These are phyloP conservation scores for Cylloceria caligata DNA, from an alignment of 2,888 invertebrate species.

Conservation along the genomic window DNA sequence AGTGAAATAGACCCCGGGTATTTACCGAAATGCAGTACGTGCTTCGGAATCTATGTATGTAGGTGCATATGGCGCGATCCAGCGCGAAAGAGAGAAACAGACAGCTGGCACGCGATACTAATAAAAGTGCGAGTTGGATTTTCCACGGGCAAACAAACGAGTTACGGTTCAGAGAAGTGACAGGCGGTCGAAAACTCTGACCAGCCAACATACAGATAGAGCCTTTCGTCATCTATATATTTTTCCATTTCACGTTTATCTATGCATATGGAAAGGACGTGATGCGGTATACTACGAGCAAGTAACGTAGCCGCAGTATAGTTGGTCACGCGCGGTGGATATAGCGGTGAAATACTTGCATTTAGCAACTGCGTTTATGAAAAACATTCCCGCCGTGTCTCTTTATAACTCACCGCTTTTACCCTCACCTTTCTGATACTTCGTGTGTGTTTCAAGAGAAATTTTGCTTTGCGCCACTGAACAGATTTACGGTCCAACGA, in stretches of 20 bases:
- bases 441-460: conserved; percentile 55
- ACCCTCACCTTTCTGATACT: conserved; percentile 38
- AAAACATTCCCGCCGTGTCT: conserved; percentile 40
- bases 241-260: background rate
- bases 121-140: conserved; percentile 15
- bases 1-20: conserved; percentile 36
- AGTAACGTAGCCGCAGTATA: background rate
- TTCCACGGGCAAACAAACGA: conserved; percentile 4
- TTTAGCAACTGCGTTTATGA: conserved; percentile 36
- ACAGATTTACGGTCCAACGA: conserved; percentile 68
- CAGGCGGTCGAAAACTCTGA: conserved; percentile 19
- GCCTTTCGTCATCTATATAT: background rate
- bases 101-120: conserved; percentile 1
- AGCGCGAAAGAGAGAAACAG: background rate
- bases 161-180: conserved; percentile 23
- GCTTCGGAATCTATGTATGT: conserved; percentile 4
- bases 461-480: conserved; percentile 69
- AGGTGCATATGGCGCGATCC: background rate
- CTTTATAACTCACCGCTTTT: conserved; percentile 22
- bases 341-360: conserved; percentile 21
- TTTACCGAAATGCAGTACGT: conserved; percentile 35
- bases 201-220: background rate
- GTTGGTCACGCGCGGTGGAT: conserved; percentile 38
- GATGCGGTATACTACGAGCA: background rate
- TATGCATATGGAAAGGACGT: background rate